These are phyloP conservation scores for Oncorhynchus nerka DNA, from an alignment of 2,113 vertebrate genomes.

Conservation along the genomic window DNA sequence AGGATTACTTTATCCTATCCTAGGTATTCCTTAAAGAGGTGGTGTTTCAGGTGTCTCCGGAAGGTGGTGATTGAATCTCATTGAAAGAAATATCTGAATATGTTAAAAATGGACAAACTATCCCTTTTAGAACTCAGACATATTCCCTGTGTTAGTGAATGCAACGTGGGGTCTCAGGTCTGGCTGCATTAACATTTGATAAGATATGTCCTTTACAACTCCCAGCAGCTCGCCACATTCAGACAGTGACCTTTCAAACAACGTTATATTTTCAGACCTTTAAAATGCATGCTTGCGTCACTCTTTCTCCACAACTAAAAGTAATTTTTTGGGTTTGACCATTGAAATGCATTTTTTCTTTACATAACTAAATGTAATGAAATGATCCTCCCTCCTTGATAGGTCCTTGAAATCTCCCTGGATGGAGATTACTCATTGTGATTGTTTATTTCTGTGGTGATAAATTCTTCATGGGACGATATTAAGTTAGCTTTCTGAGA, in stretches of 20 bases:
- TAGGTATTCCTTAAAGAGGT: too few species aligned
- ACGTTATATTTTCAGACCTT: slow-evolving; percentile 76
- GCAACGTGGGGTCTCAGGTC: slow-evolving; percentile 58
- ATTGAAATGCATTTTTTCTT: slow-evolving; percentile 38
- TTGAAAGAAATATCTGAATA: too few species aligned
- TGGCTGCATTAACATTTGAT: slow-evolving; percentile 83
- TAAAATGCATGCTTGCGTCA: slow-evolving; percentile 64
- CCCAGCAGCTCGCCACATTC: slow-evolving; percentile 72
- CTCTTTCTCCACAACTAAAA: slow-evolving; percentile 55
- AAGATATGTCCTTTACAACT: slow-evolving; percentile 79
- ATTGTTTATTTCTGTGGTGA: slow-evolving; percentile 43
- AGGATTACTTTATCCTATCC: too few species aligned
- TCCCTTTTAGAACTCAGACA: slow-evolving; percentile 61
- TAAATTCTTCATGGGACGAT: slow-evolving; percentile 55
- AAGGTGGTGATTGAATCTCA: too few species aligned
- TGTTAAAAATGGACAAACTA: too few species aligned
- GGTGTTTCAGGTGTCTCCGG: too few species aligned
- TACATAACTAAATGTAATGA: slow-evolving; percentile 38
- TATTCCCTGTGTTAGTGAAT: slow-evolving; percentile 53
- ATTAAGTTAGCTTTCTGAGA: slow-evolving; percentile 61
- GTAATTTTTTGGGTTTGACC: slow-evolving; percentile 58
- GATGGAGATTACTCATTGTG: slow-evolving; percentile 33
- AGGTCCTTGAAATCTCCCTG: slow-evolving; percentile 12
- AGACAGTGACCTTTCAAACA: slow-evolving; percentile 80
- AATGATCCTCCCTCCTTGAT: slow-evolving; percentile 32